These are phyloP conservation scores for Anthoptus insignis DNA, from an alignment of 2,888 invertebrate species.

Conservation along the genomic window DNA sequence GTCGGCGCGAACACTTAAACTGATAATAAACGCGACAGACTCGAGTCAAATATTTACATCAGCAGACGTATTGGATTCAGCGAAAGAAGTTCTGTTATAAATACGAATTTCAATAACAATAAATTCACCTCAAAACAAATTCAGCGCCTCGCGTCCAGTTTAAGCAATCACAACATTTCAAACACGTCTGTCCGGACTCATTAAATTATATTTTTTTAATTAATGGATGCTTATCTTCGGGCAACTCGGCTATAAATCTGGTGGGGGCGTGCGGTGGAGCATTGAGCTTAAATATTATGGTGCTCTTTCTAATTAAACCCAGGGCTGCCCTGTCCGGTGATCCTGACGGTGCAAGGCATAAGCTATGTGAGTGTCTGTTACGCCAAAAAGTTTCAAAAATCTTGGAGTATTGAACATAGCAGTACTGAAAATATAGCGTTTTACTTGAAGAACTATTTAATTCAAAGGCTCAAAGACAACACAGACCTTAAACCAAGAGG, in stretches of 20 bases:
- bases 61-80: slow-evolving; percentile 5
- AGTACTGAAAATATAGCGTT: too few relatives aligned
- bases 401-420: too few relatives aligned
- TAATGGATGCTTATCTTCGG: slow-evolving; percentile 84
- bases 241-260: slow-evolving; percentile 80
- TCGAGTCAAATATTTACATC: slow-evolving; percentile 24
- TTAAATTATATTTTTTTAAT: slow-evolving; percentile 82
- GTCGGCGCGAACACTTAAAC: background rate
- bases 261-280: slow-evolving; percentile 77
- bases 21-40: slow-evolving; percentile 4
- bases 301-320: slow-evolving; percentile 84
- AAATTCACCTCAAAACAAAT: slow-evolving; percentile 34
- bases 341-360: slow-evolving; percentile 45
- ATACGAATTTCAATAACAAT: slow-evolving; percentile 34
- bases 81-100: slow-evolving; percentile 18
- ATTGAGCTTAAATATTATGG: slow-evolving; percentile 80
- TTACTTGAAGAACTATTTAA: too few relatives aligned
- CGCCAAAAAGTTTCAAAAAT: background rate
- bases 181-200: slow-evolving; percentile 55
- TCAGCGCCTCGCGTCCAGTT: slow-evolving; percentile 22
- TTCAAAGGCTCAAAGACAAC: too few relatives aligned
- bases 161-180: slow-evolving; percentile 50
- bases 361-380: slow-evolving; percentile 22
- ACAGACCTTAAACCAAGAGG: too few relatives aligned
- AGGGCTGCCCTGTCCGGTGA: slow-evolving; percentile 57